Evolutionary conservation across 2,113 vertebrate genomes (phyloP), one percentile per base, ranked within the genome.

Genomic region (Trichomycterus rosablanca): DNA sequence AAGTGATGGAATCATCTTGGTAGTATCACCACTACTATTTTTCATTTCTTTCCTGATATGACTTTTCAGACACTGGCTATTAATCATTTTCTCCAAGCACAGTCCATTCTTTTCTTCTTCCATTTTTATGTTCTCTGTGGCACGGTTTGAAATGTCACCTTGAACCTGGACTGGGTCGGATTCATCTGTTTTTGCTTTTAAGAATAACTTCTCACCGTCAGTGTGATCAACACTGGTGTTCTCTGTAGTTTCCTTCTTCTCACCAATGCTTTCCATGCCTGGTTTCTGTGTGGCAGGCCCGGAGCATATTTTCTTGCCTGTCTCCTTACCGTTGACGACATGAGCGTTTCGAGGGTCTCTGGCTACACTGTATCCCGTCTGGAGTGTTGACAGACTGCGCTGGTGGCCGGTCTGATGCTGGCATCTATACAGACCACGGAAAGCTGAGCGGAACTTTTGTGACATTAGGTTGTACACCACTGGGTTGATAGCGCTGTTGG

Each of bases 391-490:
- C 11, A 80, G 63, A 0, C 66, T 71, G 6, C 58, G 71, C 12
- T 72, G 74, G 7, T 75, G 75, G 1, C 23, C 63, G 1, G 76
- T 78, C 6, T 51, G 69, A 1, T 30, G 49, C 23, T 75, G 46
- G 23, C 88, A 89, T 1, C 73, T 74, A 78, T 88, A 92, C 23
- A 91, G 80, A 2, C 42, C 70, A 0, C 77, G 73, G 51, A 89
- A 90, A 2, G 88, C 90, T 0, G 65, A 80, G 52, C 80, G 82
- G 62, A 91, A 90, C 78, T 87, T 89, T 80, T 82, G 87, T 4
- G 88, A 92, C 89, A 86, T 88, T 51, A 85, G 83, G 55, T 89
- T 90, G 76, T 90, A 90, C 50, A 89, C 74, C 4, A 89, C 68
- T 0, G 91, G 90, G 79, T 88, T 88, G 73, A 90, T 83, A 16